These are phyloP conservation scores for Siderastrea siderea DNA, from an alignment of 92 coral and sea anemone species.

Conservation along the genomic window DNA sequence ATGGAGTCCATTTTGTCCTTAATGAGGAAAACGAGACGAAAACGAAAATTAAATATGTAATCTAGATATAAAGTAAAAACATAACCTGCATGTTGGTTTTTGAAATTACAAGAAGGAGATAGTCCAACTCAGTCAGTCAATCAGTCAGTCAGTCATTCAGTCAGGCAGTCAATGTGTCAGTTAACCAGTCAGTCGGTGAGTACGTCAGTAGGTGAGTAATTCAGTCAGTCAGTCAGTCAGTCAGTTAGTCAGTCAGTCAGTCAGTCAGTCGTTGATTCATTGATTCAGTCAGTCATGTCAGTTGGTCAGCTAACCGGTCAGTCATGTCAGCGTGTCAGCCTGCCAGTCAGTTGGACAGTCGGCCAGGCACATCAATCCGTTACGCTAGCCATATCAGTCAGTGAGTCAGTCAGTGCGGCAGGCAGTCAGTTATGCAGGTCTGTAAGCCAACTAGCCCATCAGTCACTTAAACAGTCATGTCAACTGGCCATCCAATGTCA, in stretches of 20 bases:
- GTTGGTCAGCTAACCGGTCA: too few relatives aligned
- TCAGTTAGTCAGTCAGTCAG: not conserved
- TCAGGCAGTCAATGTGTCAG: not conserved
- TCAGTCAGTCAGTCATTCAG: not conserved
- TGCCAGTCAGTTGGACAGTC: too few relatives aligned
- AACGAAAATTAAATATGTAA: not conserved
- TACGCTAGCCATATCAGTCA: too few relatives aligned
- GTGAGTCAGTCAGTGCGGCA: too few relatives aligned
- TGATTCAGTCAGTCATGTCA: not conserved
- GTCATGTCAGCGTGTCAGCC: too few relatives aligned
- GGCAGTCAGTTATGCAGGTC: too few relatives aligned
- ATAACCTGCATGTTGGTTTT: not conserved
- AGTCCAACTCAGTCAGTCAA: not conserved
- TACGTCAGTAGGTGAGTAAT: too few relatives aligned
- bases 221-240: not conserved
- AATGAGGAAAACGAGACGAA: not conserved
- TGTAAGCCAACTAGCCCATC: too few relatives aligned
- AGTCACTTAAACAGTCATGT: too few relatives aligned
- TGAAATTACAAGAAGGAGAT: not conserved
- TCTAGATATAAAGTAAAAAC: not conserved
- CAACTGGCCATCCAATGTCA: too few relatives aligned
- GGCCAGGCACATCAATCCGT: too few relatives aligned
- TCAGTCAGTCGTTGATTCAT: not conserved
- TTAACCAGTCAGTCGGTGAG: not conserved
- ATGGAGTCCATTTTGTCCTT: slow-evolving; percentile 56